phyloP scores from a whole-genome alignment of 1,140 invertebrate species.

The Ceratoteleas bidentatus region DNA sequence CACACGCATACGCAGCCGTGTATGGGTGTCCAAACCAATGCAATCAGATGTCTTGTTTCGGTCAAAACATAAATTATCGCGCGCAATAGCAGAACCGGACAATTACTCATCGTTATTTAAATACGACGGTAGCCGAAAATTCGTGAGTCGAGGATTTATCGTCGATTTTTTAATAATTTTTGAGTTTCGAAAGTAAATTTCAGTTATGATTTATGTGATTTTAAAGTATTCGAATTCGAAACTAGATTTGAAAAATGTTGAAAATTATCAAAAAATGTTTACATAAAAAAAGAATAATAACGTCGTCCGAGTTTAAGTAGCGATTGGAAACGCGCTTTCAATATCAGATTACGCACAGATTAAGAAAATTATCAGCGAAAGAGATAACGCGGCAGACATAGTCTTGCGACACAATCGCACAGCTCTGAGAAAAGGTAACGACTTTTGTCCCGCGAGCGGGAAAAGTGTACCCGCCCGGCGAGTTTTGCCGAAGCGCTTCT shows the following conservation, averaged over 20 bases:
- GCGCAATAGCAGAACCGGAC: neutral
- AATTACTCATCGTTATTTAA: conserved; percentile 34
- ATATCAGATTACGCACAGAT: conserved; percentile 36
- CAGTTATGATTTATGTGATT: neutral
- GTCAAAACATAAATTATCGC: conserved; percentile 26
- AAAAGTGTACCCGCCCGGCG: conserved; percentile 1
- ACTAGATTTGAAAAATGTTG: neutral
- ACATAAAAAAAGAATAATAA: neutral
- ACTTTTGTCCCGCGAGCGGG: conserved; percentile 6
- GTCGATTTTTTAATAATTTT: too few relatives aligned
- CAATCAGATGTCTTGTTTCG: conserved; percentile 31
- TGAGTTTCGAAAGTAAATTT: neutral
- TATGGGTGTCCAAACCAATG: conserved; percentile 10
- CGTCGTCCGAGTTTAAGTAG: neutral
- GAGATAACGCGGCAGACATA: conserved; percentile 24
- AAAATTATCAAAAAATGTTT: neutral
- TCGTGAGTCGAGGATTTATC: neutral
- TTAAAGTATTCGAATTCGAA: neutral
- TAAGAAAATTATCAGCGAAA: conserved; percentile 34
- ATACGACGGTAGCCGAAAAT: neutral
- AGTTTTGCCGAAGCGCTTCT: neutral
- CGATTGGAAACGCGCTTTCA: conserved; percentile 13
- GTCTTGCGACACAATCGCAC: conserved; percentile 32
- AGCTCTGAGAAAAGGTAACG: conserved; percentile 14
- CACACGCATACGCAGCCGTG: neutral